Evolutionary conservation across 1,140 invertebrate species (phyloP).

Genomic region (Carposina sasakii): DNA sequence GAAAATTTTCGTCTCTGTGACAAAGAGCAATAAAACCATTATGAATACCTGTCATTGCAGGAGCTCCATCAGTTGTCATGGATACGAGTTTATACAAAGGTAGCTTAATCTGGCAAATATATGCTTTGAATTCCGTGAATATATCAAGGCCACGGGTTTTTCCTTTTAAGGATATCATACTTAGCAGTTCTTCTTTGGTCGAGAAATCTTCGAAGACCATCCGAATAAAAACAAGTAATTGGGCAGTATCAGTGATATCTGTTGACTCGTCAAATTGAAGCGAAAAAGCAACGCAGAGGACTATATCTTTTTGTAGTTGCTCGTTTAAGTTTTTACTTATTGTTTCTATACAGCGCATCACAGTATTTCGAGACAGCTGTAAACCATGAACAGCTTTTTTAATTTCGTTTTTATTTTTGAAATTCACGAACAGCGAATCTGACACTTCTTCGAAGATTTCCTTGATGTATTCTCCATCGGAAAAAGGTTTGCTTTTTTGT

Average conservation of each 20-base stretch:
- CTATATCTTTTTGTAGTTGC: too few species aligned
- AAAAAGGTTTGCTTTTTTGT: slow-evolving; percentile 34
- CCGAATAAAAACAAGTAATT: slow-evolving; percentile 30
- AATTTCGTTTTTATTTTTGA: too few species aligned
- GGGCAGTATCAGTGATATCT: too few species aligned
- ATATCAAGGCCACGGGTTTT: slow-evolving; percentile 38
- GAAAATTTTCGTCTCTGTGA: slow-evolving; percentile 33
- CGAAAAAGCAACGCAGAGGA: too few species aligned
- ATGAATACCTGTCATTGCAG: slow-evolving; percentile 33
- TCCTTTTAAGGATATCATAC: slow-evolving; percentile 38
- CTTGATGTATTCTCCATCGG: slow-evolving; percentile 33
- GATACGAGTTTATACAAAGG: slow-evolving; percentile 37
- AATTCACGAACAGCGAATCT: too few species aligned
- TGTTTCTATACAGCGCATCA: too few species aligned
- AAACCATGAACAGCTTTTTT: too few species aligned
- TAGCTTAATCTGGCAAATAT: slow-evolving; percentile 31
- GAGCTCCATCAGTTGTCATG: slow-evolving; percentile 40
- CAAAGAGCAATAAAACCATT: slow-evolving; percentile 35
- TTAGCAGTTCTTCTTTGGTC: slow-evolving; percentile 39
- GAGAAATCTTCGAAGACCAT: slow-evolving; percentile 41
- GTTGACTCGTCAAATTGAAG: too few species aligned
- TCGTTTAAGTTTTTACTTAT: too few species aligned
- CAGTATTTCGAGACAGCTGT: too few species aligned
- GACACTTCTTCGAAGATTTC: too few species aligned
- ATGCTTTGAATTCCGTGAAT: slow-evolving; percentile 35